Evolutionary conservation across 2,888 invertebrate species (phyloP), one percentile per base, ranked within the genome.

Genomic region (Leucophenga montana): DNA sequence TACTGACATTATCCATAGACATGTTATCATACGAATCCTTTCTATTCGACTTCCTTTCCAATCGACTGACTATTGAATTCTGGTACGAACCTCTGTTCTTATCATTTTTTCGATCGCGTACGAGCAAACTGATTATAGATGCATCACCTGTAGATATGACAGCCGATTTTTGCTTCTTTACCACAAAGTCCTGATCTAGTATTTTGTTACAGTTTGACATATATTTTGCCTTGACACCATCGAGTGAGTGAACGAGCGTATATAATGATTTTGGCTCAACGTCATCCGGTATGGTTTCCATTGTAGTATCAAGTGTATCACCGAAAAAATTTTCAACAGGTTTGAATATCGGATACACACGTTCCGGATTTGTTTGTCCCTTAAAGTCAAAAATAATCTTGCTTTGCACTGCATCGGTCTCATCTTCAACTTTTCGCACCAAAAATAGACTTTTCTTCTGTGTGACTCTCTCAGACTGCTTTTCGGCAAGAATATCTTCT

Each of bases 291-390:
- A 14, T 3, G 13, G n/a, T 3, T 50, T 3, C 39, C 9, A 39
- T 5, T 39, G 9, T 39, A 5, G 0, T 31, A 22, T 22, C 0
- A 33, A n/a, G n/a, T 9, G 13, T 14, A n/a, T 59, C 27, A 16
- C 33, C 16, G n/a, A 33, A 6, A 27, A 27, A 27, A 31, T 31
- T n/a, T 0, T 31, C 20, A 6, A 1, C n/a, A n/a, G 0, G 9
- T 4, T 33, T 13, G 64, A 74, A 82, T 6, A 73, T 6, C 0
- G 81, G 77, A 68, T 78, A 78, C 4, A 83, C 11, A 20, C 81
- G 69, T 69, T 83, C 83, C 0, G 82, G 81, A 69, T 75, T 73
- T 1, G 67, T 69, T 76, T 81, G 79, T n/a, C 18, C 39, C 0
- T 73, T 67, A n/a, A 64, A 74, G 2, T 57, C 56, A 22, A 78